Evolutionary conservation across 1,140 invertebrate genomes (phyloP).

Genomic region (Ectropis grisescens): DNA sequence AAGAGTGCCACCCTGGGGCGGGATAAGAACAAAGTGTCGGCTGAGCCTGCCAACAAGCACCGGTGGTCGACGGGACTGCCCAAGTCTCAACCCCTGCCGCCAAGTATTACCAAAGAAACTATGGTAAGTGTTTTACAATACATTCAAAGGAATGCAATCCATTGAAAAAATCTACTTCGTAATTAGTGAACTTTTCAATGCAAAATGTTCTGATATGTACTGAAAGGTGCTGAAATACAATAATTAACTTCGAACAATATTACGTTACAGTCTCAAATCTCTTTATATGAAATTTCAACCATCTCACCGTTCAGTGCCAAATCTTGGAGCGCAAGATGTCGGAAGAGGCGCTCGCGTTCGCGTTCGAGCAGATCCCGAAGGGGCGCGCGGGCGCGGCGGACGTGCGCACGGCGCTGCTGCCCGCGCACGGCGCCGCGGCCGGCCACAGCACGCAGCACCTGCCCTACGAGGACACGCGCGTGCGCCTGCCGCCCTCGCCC

Average conservation of each 20-base stretch:
- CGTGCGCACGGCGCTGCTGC: conserved; percentile 75
- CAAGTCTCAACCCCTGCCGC: conserved; percentile 76
- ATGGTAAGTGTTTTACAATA: conserved; percentile 70
- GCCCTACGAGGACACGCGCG: conserved; percentile 90
- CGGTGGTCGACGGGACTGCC: conserved; percentile 77
- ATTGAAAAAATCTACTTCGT: too few species aligned
- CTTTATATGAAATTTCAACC: too few species aligned
- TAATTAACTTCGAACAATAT: too few species aligned
- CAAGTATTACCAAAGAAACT: conserved; percentile 81
- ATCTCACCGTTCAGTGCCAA: too few species aligned
- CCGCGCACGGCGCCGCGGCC: conserved; percentile 73
- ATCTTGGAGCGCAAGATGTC: conserved; percentile 84
- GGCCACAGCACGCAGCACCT: conserved; percentile 79
- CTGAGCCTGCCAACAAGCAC: conserved; percentile 69
- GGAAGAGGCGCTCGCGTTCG: conserved; percentile 86
- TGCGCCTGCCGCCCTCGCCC: conserved; percentile 81
- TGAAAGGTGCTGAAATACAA: too few species aligned
- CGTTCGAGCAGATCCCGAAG: conserved; percentile 90
- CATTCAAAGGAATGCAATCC: too few species aligned
- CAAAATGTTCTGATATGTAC: too few species aligned
- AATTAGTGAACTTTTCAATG: too few species aligned
- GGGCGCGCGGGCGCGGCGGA: conserved; percentile 75
- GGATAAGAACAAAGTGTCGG: conserved; percentile 65
- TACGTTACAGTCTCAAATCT: too few species aligned
- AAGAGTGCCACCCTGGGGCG: conserved; percentile 76